Percentiles rank a stretch among this genome's conserved stretches.
Evolutionary conservation across 1,140 invertebrate species (phyloP).

Genomic region (Drosophila busckii): DNA sequence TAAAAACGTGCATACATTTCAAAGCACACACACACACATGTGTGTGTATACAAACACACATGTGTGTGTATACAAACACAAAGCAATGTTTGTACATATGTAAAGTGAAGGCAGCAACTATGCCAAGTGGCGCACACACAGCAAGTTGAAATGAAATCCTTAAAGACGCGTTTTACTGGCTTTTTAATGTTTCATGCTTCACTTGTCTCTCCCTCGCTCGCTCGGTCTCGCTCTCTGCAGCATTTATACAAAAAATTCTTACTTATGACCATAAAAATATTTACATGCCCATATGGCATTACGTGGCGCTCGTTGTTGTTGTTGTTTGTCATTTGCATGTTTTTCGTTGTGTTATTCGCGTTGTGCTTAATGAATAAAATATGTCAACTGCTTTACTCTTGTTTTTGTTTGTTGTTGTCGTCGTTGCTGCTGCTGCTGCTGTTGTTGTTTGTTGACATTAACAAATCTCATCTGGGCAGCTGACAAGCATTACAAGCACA

Average conservation of each 20-base stretch:
- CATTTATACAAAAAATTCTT: conserved; percentile 56
- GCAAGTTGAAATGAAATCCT: conserved; percentile 64
- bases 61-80: conserved; percentile 3
- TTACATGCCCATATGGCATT: conserved; percentile 59
- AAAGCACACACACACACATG: conserved; percentile 33
- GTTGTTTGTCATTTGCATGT: conserved; percentile 68
- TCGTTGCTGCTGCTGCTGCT: neutral
- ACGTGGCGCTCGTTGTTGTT: conserved; percentile 22
- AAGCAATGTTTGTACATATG: conserved; percentile 10
- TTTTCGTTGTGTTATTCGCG: conserved; percentile 59
- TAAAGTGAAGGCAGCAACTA: conserved; percentile 44
- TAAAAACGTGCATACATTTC: conserved; percentile 71
- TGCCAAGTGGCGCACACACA: conserved; percentile 44
- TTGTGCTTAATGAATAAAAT: conserved; percentile 72
- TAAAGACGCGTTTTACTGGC: conserved; percentile 71
- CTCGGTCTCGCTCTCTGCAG: conserved; percentile 16
- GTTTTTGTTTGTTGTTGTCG: conserved; percentile 7
- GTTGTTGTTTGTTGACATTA: conserved; percentile 42
- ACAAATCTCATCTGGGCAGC: conserved; percentile 38
- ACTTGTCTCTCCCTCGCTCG: conserved; percentile 17
- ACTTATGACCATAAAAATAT: conserved; percentile 77
- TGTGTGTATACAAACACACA: neutral
- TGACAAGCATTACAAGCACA: conserved; percentile 40
- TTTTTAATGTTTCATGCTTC: conserved; percentile 61
- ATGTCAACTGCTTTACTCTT: conserved; percentile 59